Evolutionary conservation across 1,140 invertebrate genomes (phyloP), one percentile per base, ranked within the genome.

Genomic region (Notospermus geniculatus): DNA sequence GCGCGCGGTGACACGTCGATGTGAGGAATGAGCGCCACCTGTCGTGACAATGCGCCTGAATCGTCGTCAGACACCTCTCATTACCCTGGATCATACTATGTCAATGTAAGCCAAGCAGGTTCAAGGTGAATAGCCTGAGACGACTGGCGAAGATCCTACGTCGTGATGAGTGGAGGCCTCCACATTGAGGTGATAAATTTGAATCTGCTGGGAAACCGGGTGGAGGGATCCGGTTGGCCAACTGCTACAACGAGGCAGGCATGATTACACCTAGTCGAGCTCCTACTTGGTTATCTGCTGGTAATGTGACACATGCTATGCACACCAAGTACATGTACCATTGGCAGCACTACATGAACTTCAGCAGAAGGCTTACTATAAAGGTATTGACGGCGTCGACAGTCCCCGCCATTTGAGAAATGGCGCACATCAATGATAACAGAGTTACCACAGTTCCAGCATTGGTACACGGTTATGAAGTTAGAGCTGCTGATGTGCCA

Each of bases 81-180:
- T 65, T 55, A 41, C 56, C 43, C 41, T 46, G 57, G 70, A 73
- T 39, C 70, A 71, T 41, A 65, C 67, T 25, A 63, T 70, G 1
- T 72, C 25, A 60, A 59, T 52, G 9, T 17, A 66, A 13, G 61
- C 54, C 2, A 71, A 71, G 56, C 54, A 63, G 25, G 67, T 73
- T 23, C 72, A 73, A 59, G 71, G 62, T 62, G 46, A 36, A 4
- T 70, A 62, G 57, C 61, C 70, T 52, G 54, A 50, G 2, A 22
- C 25, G n/a, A 61, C 64, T 45, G 63, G 63, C 17, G 22, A n/a
- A n/a, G n/a, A n/a, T n/a, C n/a, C n/a, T n/a, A n/a, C n/a, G n/a
- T n/a, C n/a, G n/a, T n/a, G n/a, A n/a, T n/a, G n/a, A n/a, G n/a
- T n/a, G n/a, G n/a, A n/a, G n/a, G n/a, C n/a, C n/a, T n/a, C n/a